phyloP scores from a whole-genome alignment of 2,113 vertebrate genomes.

The Poecilia latipinna region DNA sequence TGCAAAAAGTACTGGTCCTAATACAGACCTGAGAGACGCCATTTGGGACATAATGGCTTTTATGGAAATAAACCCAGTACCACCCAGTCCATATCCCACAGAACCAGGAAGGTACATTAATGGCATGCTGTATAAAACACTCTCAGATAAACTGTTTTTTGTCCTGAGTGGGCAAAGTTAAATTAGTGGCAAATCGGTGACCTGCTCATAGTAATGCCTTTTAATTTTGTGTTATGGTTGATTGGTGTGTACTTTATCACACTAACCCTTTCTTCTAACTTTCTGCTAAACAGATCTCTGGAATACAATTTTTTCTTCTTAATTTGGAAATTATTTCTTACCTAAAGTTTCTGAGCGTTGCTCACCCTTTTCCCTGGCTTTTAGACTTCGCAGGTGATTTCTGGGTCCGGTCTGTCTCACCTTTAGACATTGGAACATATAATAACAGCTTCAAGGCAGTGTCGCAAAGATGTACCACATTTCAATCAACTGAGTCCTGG shows the following conservation, averaged over 20 bases:
- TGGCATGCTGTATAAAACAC: background rate
- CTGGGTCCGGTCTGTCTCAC: too few relatives aligned
- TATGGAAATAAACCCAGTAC: background rate
- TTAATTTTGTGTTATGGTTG: background rate
- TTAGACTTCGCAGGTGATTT: background rate
- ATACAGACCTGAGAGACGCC: background rate
- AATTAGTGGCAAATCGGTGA: background rate
- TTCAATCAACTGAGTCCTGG: too few relatives aligned
- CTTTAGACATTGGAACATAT: too few relatives aligned
- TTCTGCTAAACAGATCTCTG: background rate
- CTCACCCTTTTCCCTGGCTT: background rate
- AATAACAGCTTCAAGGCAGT: too few relatives aligned
- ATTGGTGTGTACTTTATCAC: background rate
- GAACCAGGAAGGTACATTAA: background rate
- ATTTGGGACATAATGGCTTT: background rate
- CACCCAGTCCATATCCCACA: background rate
- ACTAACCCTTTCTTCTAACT: background rate
- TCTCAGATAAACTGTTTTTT: background rate
- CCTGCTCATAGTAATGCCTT: background rate
- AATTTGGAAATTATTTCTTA: background rate
- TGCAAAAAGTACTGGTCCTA: background rate
- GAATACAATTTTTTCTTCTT: background rate
- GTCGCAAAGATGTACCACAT: too few relatives aligned
- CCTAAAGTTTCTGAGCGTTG: background rate
- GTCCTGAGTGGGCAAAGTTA: background rate